These are phyloP conservation scores for Drosophila watanabei DNA, from an alignment of 1,140 invertebrate genomes.

Conservation along the genomic window DNA sequence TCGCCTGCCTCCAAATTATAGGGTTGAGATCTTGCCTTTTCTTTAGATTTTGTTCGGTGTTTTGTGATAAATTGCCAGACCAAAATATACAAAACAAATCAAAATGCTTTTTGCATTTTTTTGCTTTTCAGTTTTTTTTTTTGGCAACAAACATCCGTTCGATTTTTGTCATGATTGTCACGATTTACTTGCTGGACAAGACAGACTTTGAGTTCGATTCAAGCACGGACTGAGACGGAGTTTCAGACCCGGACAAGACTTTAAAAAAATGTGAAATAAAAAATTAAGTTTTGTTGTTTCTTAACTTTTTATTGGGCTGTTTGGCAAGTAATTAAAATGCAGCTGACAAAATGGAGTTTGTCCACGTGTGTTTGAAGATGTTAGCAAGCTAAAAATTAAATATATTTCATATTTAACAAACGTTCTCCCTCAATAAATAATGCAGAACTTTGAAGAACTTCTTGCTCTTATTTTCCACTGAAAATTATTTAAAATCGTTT, in stretches of 20 bases:
- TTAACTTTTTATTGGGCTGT: conserved; percentile 7
- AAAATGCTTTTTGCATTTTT: conserved; percentile 68
- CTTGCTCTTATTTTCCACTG: background rate
- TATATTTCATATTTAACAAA: background rate
- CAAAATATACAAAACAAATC: conserved; percentile 40
- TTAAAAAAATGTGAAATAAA: conserved; percentile 20
- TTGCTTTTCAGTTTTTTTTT: conserved; percentile 54
- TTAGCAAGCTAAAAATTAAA: background rate
- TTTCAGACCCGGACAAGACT: conserved; percentile 13
- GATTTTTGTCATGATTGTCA: conserved; percentile 80
- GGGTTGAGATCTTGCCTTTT: conserved; percentile 54
- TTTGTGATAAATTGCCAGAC: conserved; percentile 75
- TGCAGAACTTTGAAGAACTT: background rate
- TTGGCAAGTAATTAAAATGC: conserved; percentile 71
- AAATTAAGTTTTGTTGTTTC: conserved; percentile 13
- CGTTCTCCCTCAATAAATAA: background rate
- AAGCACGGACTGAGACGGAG: background rate
- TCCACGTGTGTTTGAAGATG: background rate
- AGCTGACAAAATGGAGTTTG: conserved; percentile 53
- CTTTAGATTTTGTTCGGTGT: conserved; percentile 46
- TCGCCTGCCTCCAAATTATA: conserved; percentile 41
- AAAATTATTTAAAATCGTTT: background rate
- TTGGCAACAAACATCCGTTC: conserved; percentile 70
- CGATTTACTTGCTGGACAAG: conserved; percentile 70
- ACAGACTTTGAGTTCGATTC: conserved; percentile 43